A percentile compares a stretch with the other conserved stretches of the same genome.
phyloP scores from a whole-genome alignment of 1,140 invertebrate genomes.

The Zaprionus taronus region DNA sequence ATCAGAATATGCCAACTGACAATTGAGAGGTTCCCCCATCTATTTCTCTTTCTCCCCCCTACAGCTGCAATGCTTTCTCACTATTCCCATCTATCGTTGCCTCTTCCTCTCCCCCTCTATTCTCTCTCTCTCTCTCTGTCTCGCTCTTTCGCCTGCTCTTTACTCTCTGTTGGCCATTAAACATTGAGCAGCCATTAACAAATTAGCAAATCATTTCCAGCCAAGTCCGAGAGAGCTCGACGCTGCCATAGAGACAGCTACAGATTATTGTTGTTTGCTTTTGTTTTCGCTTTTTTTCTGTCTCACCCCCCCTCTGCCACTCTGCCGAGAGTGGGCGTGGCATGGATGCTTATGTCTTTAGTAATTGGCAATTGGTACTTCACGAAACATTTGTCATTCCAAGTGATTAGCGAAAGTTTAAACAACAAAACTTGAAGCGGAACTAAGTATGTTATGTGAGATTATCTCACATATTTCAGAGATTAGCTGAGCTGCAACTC shows the following conservation, averaged over 20 bases:
- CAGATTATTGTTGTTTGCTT: constrained; percentile 39
- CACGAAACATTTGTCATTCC: constrained; percentile 43
- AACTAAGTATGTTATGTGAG: background rate
- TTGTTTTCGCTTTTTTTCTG: background rate
- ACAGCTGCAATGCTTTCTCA: background rate
- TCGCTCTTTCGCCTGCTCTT: background rate
- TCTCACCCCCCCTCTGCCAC: background rate
- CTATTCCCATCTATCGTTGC: background rate
- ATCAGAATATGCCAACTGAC: constrained; percentile 33
- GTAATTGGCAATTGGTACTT: constrained; percentile 47
- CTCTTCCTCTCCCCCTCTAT: background rate
- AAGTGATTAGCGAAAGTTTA: constrained; percentile 43
- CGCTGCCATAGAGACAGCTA: constrained; percentile 15
- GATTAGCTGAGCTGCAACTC: background rate
- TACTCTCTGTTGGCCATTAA: constrained; percentile 48
- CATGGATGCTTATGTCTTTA: constrained; percentile 14
- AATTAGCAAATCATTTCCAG: constrained; percentile 58
- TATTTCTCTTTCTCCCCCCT: background rate
- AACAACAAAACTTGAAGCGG: background rate
- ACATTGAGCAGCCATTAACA: constrained; percentile 66
- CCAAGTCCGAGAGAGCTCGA: constrained; percentile 23
- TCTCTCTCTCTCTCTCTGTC: background rate
- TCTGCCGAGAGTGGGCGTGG: background rate
- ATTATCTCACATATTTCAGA: background rate
- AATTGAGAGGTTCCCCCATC: constrained; percentile 22